These are phyloP conservation scores for Scomber scombrus DNA, from an alignment of 2,113 vertebrate genomes.

Conservation along the genomic window DNA sequence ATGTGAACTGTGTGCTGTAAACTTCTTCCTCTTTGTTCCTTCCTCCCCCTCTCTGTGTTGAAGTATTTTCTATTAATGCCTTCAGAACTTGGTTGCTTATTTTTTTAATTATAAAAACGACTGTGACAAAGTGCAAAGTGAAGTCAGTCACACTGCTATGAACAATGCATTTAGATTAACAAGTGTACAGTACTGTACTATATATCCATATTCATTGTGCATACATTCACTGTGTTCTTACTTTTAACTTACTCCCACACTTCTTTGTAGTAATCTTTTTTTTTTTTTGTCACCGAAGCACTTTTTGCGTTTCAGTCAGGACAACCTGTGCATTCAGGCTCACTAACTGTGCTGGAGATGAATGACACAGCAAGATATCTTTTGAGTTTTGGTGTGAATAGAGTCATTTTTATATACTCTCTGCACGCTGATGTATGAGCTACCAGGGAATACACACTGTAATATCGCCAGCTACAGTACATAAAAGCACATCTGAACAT, in stretches of 20 bases:
- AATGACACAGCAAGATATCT: slow-evolving; percentile 34
- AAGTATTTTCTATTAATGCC: slow-evolving; percentile 19
- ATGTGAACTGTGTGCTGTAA: slow-evolving; percentile 57
- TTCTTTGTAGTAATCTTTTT: neutral
- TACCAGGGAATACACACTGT: slow-evolving; percentile 38
- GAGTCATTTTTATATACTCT: slow-evolving; percentile 62
- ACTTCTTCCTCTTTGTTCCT: slow-evolving; percentile 48
- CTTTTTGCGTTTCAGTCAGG: slow-evolving; percentile 1
- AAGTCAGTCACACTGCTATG: slow-evolving; percentile 1
- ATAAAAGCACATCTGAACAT: slow-evolving; percentile 69
- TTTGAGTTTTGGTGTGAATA: slow-evolving; percentile 26
- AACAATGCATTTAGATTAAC: slow-evolving; percentile 15
- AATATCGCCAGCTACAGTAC: slow-evolving; percentile 41
- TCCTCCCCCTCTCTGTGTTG: slow-evolving; percentile 7
- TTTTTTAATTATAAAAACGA: slow-evolving; percentile 13
- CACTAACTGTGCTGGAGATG: slow-evolving; percentile 18
- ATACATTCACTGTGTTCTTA: neutral
- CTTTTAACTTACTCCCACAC: neutral
- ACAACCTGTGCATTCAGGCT: neutral
- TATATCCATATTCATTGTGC: neutral
- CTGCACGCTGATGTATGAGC: slow-evolving; percentile 61
- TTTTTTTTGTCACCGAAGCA: slow-evolving; percentile 10
- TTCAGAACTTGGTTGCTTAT: slow-evolving; percentile 26
- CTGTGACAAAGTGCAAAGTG: slow-evolving; percentile 14
- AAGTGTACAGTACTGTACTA: neutral